Conservation (phyloP, 2,888 invertebrate species). For the Villa cingulata region DNA sequence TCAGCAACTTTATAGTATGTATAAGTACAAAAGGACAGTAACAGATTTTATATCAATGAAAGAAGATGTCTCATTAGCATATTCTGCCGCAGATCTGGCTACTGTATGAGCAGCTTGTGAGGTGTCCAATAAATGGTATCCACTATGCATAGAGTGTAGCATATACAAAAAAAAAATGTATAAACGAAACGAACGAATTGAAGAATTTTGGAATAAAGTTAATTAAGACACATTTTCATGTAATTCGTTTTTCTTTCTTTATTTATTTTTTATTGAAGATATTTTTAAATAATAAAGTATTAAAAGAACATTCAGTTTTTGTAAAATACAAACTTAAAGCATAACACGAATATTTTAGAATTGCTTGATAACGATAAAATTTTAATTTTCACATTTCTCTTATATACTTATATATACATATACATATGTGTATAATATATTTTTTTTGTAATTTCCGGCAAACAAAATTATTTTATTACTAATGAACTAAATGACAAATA, state of each 20-base stretch:
- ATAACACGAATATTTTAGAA: too few relatives aligned
- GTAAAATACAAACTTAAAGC: too few relatives aligned
- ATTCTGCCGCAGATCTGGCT: constrained; percentile 7
- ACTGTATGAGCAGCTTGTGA: constrained; percentile 11
- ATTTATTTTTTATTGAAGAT: constrained; percentile 20
- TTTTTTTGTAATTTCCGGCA: constrained; percentile 1
- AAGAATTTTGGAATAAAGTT: constrained; percentile 3
- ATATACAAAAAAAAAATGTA: background rate
- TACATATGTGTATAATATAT: background rate
- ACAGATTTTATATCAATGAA: constrained; percentile 2
- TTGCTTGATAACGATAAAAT: constrained; percentile 18
- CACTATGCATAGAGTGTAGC: background rate
- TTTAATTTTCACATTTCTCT: background rate
- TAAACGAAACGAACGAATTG: background rate
- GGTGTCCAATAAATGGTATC: constrained; percentile 1
- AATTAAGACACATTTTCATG: constrained; percentile 8
- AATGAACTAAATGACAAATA: too few relatives aligned
- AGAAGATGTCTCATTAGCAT: constrained; percentile 15
- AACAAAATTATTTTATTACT: background rate
- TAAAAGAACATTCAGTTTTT: too few relatives aligned
- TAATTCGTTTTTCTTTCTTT: constrained; percentile 12
- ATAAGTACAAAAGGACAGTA: too few relatives aligned
- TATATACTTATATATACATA: too few relatives aligned
- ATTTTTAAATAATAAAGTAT: too few relatives aligned
- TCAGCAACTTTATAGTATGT: too few relatives aligned